phyloP scores from a whole-genome alignment of 2,113 vertebrate genomes.

The Hyla sarda region DNA sequence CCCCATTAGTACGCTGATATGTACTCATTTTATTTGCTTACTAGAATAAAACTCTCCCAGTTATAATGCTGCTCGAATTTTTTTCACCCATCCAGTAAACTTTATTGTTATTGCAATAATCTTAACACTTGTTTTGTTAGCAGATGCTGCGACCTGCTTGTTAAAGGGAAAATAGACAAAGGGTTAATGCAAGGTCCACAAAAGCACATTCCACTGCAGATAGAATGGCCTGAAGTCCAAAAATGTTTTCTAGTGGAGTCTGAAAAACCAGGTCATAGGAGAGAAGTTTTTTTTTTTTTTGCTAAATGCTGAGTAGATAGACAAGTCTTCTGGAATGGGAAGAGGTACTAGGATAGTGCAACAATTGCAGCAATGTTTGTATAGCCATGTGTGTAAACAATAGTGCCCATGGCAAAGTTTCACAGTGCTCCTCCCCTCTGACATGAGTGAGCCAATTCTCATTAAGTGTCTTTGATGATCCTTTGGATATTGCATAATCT shows the following conservation, averaged over 20 bases:
- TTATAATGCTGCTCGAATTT: background rate
- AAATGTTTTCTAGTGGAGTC: slow-evolving; percentile 30
- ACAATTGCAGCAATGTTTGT: background rate
- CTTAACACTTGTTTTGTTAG: slow-evolving; percentile 19
- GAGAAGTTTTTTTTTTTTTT: background rate
- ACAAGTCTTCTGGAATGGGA: background rate
- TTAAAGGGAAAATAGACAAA: background rate
- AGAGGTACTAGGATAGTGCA: background rate
- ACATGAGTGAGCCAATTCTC: background rate
- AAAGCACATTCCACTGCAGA: slow-evolving; percentile 35
- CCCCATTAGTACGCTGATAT: slow-evolving; percentile 8
- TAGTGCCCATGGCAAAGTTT: background rate
- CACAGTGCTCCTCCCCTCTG: background rate
- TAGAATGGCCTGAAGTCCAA: background rate
- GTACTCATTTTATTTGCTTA: background rate
- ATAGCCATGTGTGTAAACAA: background rate
- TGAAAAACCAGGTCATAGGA: slow-evolving; percentile 10
- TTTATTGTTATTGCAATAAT: background rate
- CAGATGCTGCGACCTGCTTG: background rate
- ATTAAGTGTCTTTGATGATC: background rate
- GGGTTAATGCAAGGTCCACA: slow-evolving; percentile 42
- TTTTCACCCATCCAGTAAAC: background rate
- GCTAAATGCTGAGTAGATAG: background rate
- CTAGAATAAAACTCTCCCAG: slow-evolving; percentile 6
- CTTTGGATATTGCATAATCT: too few relatives aligned